These are phyloP conservation scores for Triplophysa dalaica DNA, from an alignment of 2,113 vertebrate species.

Conservation along the genomic window DNA sequence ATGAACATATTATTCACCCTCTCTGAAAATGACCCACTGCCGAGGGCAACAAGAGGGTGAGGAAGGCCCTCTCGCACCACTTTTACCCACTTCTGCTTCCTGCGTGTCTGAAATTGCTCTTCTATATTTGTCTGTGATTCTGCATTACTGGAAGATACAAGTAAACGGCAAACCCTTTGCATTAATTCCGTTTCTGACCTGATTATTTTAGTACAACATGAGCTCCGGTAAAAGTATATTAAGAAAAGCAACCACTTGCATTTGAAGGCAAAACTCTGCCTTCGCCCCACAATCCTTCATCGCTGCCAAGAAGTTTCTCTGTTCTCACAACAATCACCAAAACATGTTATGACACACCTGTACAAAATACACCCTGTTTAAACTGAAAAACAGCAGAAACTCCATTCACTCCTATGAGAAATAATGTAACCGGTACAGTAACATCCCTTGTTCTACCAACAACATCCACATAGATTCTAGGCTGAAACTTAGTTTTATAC, in stretches of 20 bases:
- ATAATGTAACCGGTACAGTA: too few relatives aligned
- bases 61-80: background rate
- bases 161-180: background rate
- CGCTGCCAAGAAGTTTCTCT: background rate
- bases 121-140: background rate
- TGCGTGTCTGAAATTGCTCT: background rate
- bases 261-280: background rate
- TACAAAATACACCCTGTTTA: background rate
- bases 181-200: background rate
- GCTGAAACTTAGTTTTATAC: too few relatives aligned
- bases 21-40: background rate
- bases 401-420: too few relatives aligned
- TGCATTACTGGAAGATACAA: background rate
- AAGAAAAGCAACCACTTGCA: too few relatives aligned
- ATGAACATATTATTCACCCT: constrained; percentile 17
- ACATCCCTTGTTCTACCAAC: too few relatives aligned
- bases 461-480: too few relatives aligned
- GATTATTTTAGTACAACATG: constrained; percentile 8
- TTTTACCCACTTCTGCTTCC: background rate
- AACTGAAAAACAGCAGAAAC: background rate
- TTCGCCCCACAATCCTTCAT: background rate
- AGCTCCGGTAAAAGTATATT: too few relatives aligned
- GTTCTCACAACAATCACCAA: background rate
- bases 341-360: background rate
- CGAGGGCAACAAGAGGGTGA: background rate